phyloP scores from a whole-genome alignment of 2,113 vertebrate genomes.

The Hippocampus guttulatus region DNA sequence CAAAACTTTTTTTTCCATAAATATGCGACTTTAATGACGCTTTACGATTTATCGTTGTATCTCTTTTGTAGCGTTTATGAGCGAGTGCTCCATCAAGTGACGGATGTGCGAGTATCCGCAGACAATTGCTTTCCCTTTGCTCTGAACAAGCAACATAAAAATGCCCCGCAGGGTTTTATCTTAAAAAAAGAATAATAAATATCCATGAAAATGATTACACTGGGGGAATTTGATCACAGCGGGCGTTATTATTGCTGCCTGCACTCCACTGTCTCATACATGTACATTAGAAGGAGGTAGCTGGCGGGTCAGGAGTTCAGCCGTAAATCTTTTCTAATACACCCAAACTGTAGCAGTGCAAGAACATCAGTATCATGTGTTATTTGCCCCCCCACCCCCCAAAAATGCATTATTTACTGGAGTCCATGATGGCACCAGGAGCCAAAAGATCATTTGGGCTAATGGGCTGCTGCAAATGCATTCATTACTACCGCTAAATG shows the following conservation, averaged over 20 bases:
- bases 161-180: conserved; percentile 36
- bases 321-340: conserved; percentile 24
- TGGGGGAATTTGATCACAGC: conserved; percentile 32
- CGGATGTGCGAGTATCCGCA: not conserved
- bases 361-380: conserved; percentile 41
- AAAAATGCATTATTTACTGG: conserved; percentile 25
- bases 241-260: conserved; percentile 35
- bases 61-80: conserved; percentile 8
- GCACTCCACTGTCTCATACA: conserved; percentile 21
- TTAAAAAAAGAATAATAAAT: conserved; percentile 37
- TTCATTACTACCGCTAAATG: conserved; percentile 48
- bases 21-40: not conserved
- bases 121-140: conserved; percentile 22
- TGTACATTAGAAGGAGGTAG: conserved; percentile 27
- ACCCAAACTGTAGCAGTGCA: conserved; percentile 12
- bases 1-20: not conserved
- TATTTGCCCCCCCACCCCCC: conserved; percentile 11
- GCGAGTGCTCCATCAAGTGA: not conserved
- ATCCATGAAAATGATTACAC: conserved; percentile 56
- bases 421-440: conserved; percentile 35
- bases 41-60: not conserved
- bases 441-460: conserved; percentile 46
- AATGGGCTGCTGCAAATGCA: conserved; percentile 44
- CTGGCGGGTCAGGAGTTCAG: conserved; percentile 43
- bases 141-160: conserved; percentile 39